Base-by-base conservation (phyloP, 1,140 invertebrate genomes). In the Adelges cooleyi region DNA sequence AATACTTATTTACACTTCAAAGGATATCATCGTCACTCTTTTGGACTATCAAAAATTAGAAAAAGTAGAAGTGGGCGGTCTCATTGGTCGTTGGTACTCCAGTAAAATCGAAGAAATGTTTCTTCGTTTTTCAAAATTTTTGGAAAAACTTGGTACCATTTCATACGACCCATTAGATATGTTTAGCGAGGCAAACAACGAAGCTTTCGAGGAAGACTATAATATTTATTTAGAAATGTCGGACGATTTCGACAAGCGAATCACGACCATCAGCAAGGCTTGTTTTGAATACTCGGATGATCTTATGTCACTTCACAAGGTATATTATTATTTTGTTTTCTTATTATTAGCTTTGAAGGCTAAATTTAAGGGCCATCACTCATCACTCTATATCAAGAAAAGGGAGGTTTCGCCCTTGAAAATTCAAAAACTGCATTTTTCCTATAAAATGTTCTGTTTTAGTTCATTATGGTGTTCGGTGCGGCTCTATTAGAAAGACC, bases 31-130 rank as follows among this genome's bases (percentile, higher is more conserved):
- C 4, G 29, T 8, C 15, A 4, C 23, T 0, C 83, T 84, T 0
- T 74, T 83, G 5, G 90, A 93, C 73, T 91, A 91, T 71, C 73
- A 85, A n/a, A 92, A 91, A 73, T 73, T 94, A 52, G 91, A 93
- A 75, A 90, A 88, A 74, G 80, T 92, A 9, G 90, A 93, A 76
- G 81, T 92, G 67, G 85, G 84, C 53, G 88, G 90, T 1, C 77
- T 89, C 15, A 81, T 85, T 73, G 87, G 88, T 17, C 83, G 84
- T 71, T 79, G 76, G 48, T 76, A 90, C 15, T 78, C 77, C 72
- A 71, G 38, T 67, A 76, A 72, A 74, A 72, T 82, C 72, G 68
- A 74, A 3, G 67, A 77, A 4, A 79, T 87, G 42, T 81, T 82
- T 70, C 83, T 89, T 17, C 83, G 89, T 52, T 95, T 92, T 73